Percentiles rank a stretch among this genome's conserved stretches.
phyloP scores from a whole-genome alignment of 2,888 invertebrate genomes.

The Apomyelois bistriatella region DNA sequence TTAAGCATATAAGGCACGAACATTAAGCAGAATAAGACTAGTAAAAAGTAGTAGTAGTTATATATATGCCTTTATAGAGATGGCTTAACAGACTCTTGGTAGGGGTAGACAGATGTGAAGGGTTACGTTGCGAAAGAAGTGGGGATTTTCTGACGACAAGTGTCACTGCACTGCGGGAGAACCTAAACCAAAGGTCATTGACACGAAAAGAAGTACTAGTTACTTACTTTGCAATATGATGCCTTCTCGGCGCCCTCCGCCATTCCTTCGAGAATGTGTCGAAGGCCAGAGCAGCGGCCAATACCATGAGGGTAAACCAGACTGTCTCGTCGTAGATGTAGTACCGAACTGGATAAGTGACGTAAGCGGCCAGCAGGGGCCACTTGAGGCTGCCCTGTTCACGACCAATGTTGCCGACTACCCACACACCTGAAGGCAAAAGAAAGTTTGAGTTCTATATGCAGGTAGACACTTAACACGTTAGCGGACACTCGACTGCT shows the following conservation, averaged over 20 bases:
- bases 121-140: too few species aligned
- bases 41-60: too few species aligned
- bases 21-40: too few species aligned
- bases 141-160: too few species aligned
- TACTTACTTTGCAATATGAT: conserved; percentile 51
- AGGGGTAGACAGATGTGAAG: too few species aligned
- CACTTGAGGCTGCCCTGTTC: conserved; percentile 87
- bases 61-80: too few species aligned
- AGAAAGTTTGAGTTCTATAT: not conserved
- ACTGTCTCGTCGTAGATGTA: conserved; percentile 87
- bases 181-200: too few species aligned
- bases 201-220: too few species aligned
- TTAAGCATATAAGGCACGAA: too few species aligned
- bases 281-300: conserved; percentile 84
- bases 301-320: conserved; percentile 84
- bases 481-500: not conserved
- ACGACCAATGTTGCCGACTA: conserved; percentile 93
- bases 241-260: conserved; percentile 82
- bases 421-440: conserved; percentile 87
- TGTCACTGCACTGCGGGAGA: too few species aligned
- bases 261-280: conserved; percentile 89
- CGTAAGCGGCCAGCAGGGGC: conserved; percentile 84
- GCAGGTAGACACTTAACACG: not conserved
- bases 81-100: too few species aligned
- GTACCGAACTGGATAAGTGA: conserved; percentile 84